Evolutionary conservation across 2,113 vertebrate species (phyloP), one percentile per base, ranked within the genome.

Genomic region (Polyodon spathula): DNA sequence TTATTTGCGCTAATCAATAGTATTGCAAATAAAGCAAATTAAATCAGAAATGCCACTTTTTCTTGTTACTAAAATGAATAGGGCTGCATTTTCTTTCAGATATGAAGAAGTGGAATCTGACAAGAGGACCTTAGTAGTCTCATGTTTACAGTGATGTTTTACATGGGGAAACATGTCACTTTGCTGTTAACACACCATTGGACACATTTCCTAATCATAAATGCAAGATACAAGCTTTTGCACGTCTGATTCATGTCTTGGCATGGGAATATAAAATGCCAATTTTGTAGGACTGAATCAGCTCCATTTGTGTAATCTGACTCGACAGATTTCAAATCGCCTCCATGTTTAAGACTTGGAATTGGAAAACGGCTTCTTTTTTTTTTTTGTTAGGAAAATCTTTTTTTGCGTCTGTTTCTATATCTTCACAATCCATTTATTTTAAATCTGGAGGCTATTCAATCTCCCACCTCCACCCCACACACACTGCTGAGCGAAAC

Each of bases 321-420:
- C 16, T 4, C 10, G 11, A 14, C 52, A 41, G 52, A 6, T 40
- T 54, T 53, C 60, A 42, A 17, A 40, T 14, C 53, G 4, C 11
- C 27, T 54, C 3, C 50, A 16, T 27, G 40, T 53, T 4, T 9
- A 50, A 11, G 48, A 50, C 48, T 50, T 50, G 15, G 48, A 50
- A 50, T 5, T n/a, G 12, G 48, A n/a, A 50, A 50, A 50, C 11
- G 4, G 8, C 46, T 60, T 39, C 27, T 50, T n/a, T 8, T 67
- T 68, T 50, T n/a, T 8, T 67, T 68, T 53, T 62, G 44, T 63
- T 48, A 77, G 64, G 27, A 37, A 51, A 7, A 37, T 48, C 15
- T 10, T 51, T 51, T 38, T 14, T 39, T 39, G 3, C 39, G 15
- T n/a, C 46, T 16, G 10, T 11, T n/a, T 50, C 46, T 59, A 8